Conservation (phyloP, 2,113 vertebrate species). For the Syrmaticus mikado region DNA sequence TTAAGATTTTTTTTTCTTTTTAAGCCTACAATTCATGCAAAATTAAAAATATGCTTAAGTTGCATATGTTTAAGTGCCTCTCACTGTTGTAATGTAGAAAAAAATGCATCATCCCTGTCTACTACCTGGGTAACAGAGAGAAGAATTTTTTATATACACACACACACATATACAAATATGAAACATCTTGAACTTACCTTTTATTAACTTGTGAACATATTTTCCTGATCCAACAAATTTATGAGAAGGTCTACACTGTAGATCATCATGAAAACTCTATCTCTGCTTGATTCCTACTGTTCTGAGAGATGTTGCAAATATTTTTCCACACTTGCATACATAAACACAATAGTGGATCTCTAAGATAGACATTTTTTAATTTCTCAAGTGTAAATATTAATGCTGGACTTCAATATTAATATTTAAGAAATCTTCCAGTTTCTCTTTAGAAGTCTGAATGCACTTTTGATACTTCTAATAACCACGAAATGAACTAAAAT, state of each 20-base stretch:
- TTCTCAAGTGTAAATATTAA: background rate
- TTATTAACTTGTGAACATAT: background rate
- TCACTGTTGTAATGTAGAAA: background rate
- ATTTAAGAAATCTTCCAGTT: background rate
- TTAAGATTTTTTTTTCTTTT: background rate
- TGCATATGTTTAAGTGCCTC: background rate
- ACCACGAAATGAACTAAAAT: background rate
- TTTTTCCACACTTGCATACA: background rate
- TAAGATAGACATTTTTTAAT: background rate
- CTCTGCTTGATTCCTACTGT: background rate
- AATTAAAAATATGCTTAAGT: background rate
- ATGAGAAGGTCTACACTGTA: background rate
- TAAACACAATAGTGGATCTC: background rate
- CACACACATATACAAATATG: background rate
- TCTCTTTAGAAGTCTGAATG: background rate
- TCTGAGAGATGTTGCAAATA: background rate
- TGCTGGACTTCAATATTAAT: background rate
- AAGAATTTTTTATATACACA: background rate
- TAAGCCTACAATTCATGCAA: background rate
- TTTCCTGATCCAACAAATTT: background rate
- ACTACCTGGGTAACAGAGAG: background rate
- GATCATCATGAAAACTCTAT: background rate
- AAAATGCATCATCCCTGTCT: background rate
- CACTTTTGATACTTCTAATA: background rate
- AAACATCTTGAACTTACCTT: background rate